Conservation (phyloP, 1,140 invertebrate genomes). For the Hyphantria cunea region DNA sequence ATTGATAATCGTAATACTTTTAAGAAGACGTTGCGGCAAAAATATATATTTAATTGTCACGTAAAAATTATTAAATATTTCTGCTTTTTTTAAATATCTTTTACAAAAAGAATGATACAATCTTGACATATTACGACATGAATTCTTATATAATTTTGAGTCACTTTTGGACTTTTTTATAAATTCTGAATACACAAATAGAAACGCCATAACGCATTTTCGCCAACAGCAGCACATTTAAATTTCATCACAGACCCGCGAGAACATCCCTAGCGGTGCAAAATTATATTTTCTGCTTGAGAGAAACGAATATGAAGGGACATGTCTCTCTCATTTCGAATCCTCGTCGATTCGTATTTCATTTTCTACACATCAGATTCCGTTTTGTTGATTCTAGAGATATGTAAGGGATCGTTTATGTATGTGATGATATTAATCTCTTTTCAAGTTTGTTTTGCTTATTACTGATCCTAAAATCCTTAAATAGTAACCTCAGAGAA, state of each 20-base stretch:
- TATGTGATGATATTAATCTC: not conserved
- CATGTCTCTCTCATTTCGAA: constrained; percentile 31
- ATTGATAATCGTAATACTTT: no score
- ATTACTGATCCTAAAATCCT: no score
- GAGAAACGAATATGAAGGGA: constrained; percentile 38
- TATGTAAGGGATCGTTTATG: constrained; percentile 11
- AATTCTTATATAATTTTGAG: no score
- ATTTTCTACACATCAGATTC: constrained; percentile 32
- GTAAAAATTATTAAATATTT: no score
- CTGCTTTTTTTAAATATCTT: no score
- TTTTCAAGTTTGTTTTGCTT: not conserved
- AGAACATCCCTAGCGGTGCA: constrained; percentile 30
- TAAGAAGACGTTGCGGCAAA: no score
- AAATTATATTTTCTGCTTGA: constrained; percentile 51
- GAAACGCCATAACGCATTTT: constrained; percentile 41
- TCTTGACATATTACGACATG: no score
- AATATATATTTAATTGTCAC: no score
- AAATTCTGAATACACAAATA: constrained; percentile 36
- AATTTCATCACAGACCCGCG: constrained; percentile 50
- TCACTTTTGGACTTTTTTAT: constrained; percentile 3
- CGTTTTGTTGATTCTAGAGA: constrained; percentile 17
- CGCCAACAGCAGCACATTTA: constrained; percentile 38
- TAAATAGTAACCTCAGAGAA: no score
- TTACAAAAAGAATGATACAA: no score
- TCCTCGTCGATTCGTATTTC: constrained; percentile 29